phyloP scores from a whole-genome alignment of 1,140 invertebrate genomes.

The Halictus rubicundus region DNA sequence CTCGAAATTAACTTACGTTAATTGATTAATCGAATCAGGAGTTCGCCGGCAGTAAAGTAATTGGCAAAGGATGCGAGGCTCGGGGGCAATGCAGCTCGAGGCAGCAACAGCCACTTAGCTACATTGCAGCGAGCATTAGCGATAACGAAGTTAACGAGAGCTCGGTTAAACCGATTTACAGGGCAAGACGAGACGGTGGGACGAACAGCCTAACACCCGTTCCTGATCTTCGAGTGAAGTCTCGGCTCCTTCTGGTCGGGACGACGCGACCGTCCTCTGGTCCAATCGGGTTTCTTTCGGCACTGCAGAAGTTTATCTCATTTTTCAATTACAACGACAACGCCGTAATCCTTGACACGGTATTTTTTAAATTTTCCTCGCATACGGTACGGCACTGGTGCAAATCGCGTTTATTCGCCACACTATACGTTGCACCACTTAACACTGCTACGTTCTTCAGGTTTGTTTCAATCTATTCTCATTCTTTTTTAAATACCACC shows the following conservation, averaged over 20 bases:
- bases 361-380: too few species aligned
- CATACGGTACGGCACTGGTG: too few species aligned
- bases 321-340: neutral
- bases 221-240: slow-evolving; percentile 64
- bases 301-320: neutral
- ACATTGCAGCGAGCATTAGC: slow-evolving; percentile 76
- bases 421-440: too few species aligned
- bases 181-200: slow-evolving; percentile 43
- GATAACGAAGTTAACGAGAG: slow-evolving; percentile 76
- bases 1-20: slow-evolving; percentile 53
- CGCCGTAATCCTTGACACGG: too few species aligned
- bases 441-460: too few species aligned
- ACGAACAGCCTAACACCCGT: slow-evolving; percentile 56
- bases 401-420: too few species aligned
- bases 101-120: slow-evolving; percentile 76
- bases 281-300: slow-evolving; percentile 1
- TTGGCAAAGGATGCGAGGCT: slow-evolving; percentile 74
- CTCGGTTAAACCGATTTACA: slow-evolving; percentile 73
- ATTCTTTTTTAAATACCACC: too few species aligned
- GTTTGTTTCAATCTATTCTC: too few species aligned
- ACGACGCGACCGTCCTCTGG: slow-evolving; percentile 29
- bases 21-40: slow-evolving; percentile 64
- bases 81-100: slow-evolving; percentile 66
- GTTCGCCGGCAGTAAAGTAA: slow-evolving; percentile 66
- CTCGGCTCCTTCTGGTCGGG: slow-evolving; percentile 18